Percentiles rank a stretch among this genome's conserved stretches.
These are phyloP conservation scores for Pseudomugil gertrudae DNA, from an alignment of 2,797 vertebrate genomes.

Conservation along the genomic window DNA sequence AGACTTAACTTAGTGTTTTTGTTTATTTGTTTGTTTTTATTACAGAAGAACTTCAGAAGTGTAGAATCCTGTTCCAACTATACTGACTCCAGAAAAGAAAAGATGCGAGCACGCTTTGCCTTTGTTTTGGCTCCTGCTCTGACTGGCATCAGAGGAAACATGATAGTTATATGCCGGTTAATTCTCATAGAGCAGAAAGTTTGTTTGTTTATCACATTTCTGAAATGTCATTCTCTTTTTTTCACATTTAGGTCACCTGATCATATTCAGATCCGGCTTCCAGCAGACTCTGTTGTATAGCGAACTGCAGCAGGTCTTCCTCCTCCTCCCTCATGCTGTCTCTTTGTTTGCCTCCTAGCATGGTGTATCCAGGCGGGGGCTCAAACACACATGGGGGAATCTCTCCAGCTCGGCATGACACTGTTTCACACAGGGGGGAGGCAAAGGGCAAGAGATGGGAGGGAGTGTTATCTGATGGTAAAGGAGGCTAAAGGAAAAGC, in stretches of 20 bases:
- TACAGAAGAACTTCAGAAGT: background rate
- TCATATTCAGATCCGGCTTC: constrained; percentile 95
- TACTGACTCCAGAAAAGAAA: background rate
- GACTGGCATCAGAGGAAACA: background rate
- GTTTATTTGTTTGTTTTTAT: background rate
- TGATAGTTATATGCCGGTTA: background rate
- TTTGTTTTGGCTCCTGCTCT: background rate
- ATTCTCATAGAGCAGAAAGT: background rate
- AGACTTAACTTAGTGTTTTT: no score
- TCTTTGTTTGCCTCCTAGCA: constrained; percentile 90
- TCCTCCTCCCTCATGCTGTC: constrained; percentile 92
- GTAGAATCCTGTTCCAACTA: background rate
- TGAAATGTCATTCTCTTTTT: background rate
- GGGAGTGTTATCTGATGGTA: constrained; percentile 29
- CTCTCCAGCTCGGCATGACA: constrained; percentile 89
- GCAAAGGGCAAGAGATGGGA: constrained; percentile 50
- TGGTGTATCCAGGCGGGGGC: constrained; percentile 90
- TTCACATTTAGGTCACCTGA: constrained; percentile 81
- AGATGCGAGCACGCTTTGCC: background rate
- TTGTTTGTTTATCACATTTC: background rate
- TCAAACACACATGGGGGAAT: constrained; percentile 92
- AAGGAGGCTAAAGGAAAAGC: constrained; percentile 21
- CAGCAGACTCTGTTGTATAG: constrained; percentile 97
- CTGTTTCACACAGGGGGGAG: constrained; percentile 69
- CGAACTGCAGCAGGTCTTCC: constrained; percentile 94